phyloP scores from a whole-genome alignment of 2,888 invertebrate species.

The Ferdinandea cuprea region DNA sequence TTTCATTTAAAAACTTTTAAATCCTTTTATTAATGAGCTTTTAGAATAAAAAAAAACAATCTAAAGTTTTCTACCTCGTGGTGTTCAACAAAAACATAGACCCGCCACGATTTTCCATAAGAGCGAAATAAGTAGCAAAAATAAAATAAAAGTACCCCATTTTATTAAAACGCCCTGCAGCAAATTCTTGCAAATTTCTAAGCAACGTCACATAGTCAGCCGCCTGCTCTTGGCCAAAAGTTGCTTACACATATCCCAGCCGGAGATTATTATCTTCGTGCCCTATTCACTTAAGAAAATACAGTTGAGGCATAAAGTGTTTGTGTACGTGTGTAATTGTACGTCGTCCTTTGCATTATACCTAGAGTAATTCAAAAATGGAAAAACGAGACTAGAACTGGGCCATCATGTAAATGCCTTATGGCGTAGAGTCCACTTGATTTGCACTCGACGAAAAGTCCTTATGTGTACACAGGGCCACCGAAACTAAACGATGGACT shows the following conservation, averaged over 20 bases:
- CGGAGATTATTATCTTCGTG: slow-evolving; percentile 20
- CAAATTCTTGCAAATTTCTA: slow-evolving; percentile 19
- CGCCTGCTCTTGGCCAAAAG: neutral
- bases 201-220: slow-evolving; percentile 2
- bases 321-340: neutral
- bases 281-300: slow-evolving; percentile 9
- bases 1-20: neutral
- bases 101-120: slow-evolving; percentile 15
- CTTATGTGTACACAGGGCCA: slow-evolving; percentile 4
- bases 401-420: slow-evolving; percentile 20
- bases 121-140: slow-evolving; percentile 22
- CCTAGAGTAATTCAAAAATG: neutral
- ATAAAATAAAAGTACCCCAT: neutral
- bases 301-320: slow-evolving; percentile 1
- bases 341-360: neutral
- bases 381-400: neutral
- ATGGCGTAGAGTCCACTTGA: slow-evolving; percentile 1
- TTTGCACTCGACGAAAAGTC: slow-evolving; percentile 2
- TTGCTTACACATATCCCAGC: slow-evolving; percentile 20
- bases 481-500: neutral
- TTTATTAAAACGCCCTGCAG: slow-evolving; percentile 20
- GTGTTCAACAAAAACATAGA: neutral
- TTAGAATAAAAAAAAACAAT: too few relatives aligned
- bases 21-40: too few relatives aligned
- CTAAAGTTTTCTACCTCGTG: neutral